Percentiles rank a stretch among this genome's conserved stretches.
Conservation (phyloP, 1,140 invertebrate species). For the Yoshiicerus persimilis region DNA sequence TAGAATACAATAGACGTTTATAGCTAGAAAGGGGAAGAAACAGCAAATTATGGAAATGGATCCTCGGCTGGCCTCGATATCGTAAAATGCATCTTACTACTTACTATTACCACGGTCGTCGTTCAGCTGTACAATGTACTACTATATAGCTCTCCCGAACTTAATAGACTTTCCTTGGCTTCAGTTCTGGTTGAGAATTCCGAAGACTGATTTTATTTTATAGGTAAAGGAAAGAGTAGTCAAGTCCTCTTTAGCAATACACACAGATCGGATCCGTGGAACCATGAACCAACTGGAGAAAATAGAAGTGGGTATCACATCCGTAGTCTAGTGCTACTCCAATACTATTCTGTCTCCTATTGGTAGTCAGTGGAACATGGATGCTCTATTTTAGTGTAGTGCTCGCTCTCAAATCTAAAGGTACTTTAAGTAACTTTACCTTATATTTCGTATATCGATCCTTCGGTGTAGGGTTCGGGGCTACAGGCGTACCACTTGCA, state of each 20-base stretch:
- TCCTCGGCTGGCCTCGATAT: background rate
- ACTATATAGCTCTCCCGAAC: background rate
- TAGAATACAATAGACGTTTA: background rate
- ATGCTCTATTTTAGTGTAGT: background rate
- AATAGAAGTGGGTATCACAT: background rate
- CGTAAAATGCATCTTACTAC: background rate
- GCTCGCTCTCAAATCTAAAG: background rate
- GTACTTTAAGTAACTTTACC: conserved; percentile 6
- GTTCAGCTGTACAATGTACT: background rate
- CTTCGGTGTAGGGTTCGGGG: conserved; percentile 31
- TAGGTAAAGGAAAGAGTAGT: background rate
- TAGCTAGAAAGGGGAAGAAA: background rate
- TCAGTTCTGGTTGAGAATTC: background rate
- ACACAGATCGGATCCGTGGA: background rate
- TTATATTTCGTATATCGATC: conserved; percentile 43
- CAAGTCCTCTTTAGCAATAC: background rate
- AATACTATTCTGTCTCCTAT: background rate
- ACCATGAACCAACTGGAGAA: background rate
- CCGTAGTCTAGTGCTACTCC: background rate
- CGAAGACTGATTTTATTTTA: background rate
- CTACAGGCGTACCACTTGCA: conserved; percentile 38
- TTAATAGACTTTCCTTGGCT: background rate
- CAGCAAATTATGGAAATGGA: conserved; percentile 5
- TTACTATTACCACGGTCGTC: background rate
- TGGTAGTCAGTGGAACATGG: background rate